Base-by-base conservation (phyloP, 1,140 invertebrate species). In the Aphelinus certus region DNA sequence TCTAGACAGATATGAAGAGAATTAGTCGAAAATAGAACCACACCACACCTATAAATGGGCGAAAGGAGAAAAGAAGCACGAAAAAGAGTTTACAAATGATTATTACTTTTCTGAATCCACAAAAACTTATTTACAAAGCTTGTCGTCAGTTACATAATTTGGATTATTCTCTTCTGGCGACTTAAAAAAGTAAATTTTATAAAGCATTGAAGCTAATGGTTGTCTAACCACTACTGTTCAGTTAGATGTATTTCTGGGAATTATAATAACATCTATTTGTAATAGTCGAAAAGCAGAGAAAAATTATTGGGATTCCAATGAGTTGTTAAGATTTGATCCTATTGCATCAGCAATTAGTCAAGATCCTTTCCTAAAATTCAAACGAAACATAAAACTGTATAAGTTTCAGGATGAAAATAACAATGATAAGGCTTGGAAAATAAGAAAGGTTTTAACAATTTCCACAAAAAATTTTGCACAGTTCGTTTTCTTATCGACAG, bases 291-390 rank as follows among this genome's bases (percentile, higher is more conserved):
- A 26, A 26, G 26, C 26, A 26, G 26, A 48, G 2, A 64, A 47
- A 64, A 46, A 64, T 64, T 64, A 64, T 47, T 64, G 63, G 63
- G 7, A 6, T 64, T 48, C 63, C 46, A 64, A 47, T 64, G 63
- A 48, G 2, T 64, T 64, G 46, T 64, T 64, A 46, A 64, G 46
- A 48, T 64, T 6, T 47, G 46, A 10, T 64, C 63, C 63, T 64
- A 64, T 64, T 64, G 45, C 63, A 64, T 64, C 63, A 64, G 63
- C 63, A 64, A 64, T 64, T 26, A 64, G 26, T 48, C 63, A n/a
- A 64, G 63, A 64, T 64, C n/a, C 5, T 46, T 64, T 45, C 1
- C 46, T 64, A 47, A 47, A 64, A 64, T 7, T 64, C 47, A 64
- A 64, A 64, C 63, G 63, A 64, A 64, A 64, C n/a, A 64, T 48